Conservation (phyloP, 1,140 invertebrate genomes). For the Drosophila varians region DNA sequence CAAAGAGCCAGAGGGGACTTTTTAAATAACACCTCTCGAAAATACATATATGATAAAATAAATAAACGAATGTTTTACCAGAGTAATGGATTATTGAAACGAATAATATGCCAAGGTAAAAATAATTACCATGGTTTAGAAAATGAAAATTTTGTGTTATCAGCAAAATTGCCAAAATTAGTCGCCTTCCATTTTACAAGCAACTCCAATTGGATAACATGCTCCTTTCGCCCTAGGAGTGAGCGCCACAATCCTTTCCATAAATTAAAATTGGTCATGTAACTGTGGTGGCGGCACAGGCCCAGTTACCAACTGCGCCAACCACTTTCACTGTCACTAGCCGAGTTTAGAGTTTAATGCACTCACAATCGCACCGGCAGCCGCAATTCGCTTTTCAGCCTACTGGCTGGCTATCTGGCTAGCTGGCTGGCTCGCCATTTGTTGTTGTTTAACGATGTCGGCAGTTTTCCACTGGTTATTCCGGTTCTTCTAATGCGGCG, state of each 20-base stretch:
- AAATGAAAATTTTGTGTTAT: not conserved
- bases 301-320: slow-evolving; percentile 52
- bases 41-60: slow-evolving; percentile 4
- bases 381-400: slow-evolving; percentile 54
- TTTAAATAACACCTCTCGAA: not conserved
- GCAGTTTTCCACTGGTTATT: slow-evolving; percentile 77
- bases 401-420: slow-evolving; percentile 20
- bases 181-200: slow-evolving; percentile 4
- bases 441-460: too few species aligned
- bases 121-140: not conserved
- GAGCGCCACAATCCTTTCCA: slow-evolving; percentile 45
- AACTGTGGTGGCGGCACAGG: slow-evolving; percentile 22
- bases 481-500: slow-evolving; percentile 71
- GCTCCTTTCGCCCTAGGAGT: slow-evolving; percentile 29
- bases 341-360: slow-evolving; percentile 79
- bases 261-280: slow-evolving; percentile 54
- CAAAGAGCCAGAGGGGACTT: not conserved
- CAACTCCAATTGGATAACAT: slow-evolving; percentile 17
- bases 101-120: too few species aligned
- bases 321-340: slow-evolving; percentile 78
- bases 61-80: not conserved
- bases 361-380: slow-evolving; percentile 39
- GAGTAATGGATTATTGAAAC: too few species aligned
- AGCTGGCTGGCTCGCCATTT: too few species aligned
- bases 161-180: slow-evolving; percentile 3